These are phyloP conservation scores for Nyctibius grandis DNA, from an alignment of 2,797 vertebrate species.

Conservation along the genomic window DNA sequence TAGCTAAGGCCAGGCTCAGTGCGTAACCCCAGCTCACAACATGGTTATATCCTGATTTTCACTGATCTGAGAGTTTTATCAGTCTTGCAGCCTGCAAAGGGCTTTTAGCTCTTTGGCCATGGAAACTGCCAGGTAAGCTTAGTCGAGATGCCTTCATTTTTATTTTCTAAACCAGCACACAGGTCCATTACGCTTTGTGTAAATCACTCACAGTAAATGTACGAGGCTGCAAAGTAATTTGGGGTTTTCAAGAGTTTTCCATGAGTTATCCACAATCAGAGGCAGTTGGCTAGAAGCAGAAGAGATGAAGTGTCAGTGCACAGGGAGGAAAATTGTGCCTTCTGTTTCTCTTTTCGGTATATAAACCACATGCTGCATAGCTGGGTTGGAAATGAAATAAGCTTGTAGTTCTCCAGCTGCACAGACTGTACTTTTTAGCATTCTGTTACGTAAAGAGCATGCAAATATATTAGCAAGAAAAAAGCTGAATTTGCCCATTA, in stretches of 20 bases:
- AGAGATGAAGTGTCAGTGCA: background rate
- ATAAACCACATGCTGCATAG: background rate
- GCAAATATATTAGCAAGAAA: slow-evolving; percentile 4
- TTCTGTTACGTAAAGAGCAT: slow-evolving; percentile 2
- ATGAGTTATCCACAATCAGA: background rate
- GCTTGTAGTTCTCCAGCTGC: slow-evolving; percentile 25
- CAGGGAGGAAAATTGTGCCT: slow-evolving; percentile 22
- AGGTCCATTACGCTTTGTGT: background rate
- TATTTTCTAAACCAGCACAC: background rate
- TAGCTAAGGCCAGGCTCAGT: background rate
- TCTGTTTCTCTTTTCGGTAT: background rate
- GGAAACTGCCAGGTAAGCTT: background rate
- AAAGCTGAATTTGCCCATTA: slow-evolving; percentile 35
- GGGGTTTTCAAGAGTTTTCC: background rate
- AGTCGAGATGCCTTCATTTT: background rate
- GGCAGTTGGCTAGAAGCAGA: slow-evolving; percentile 1
- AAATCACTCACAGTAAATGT: background rate
- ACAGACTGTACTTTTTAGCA: background rate
- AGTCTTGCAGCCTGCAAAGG: background rate
- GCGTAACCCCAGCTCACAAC: rapidly evolving
- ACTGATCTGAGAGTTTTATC: background rate
- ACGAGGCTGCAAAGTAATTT: background rate
- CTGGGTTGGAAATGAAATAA: background rate
- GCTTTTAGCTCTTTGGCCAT: background rate
- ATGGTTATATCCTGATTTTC: rapidly evolving